A percentile compares a stretch with the other conserved stretches of the same genome.
These are phyloP conservation scores for Hydrozoanthus gracilis DNA, from an alignment of 92 coral and sea anemone genomes.

Conservation along the genomic window DNA sequence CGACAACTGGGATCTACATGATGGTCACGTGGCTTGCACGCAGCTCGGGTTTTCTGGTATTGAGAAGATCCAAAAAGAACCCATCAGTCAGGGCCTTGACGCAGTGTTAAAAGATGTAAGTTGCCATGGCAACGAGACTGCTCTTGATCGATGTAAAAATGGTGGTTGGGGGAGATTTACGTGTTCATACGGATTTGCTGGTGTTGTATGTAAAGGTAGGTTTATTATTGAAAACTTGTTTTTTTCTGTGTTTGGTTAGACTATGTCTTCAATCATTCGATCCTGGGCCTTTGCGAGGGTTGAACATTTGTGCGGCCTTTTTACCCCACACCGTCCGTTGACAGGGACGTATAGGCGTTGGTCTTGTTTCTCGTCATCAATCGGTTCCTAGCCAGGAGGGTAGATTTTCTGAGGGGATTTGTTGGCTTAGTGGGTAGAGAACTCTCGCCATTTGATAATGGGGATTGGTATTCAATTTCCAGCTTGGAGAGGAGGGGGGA, in stretches of 20 bases:
- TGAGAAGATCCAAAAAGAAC: conserved; percentile 11
- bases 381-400: too few species aligned
- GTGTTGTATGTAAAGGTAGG: conserved; percentile 78
- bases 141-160: conserved; percentile 64
- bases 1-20: conserved; percentile 71
- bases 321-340: too few species aligned
- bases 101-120: conserved; percentile 69
- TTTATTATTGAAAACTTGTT: not conserved
- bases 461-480: too few species aligned
- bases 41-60: conserved; percentile 76
- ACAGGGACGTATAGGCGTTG: too few species aligned
- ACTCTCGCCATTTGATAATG: too few species aligned
- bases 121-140: conserved; percentile 80
- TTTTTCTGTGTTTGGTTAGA: not conserved
- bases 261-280: too few species aligned
- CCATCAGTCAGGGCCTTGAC: conserved; percentile 58
- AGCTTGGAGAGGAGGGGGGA: too few species aligned
- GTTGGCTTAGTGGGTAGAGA: too few species aligned
- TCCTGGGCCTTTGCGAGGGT: too few species aligned
- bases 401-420: too few species aligned
- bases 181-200: conserved; percentile 77
- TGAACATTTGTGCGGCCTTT: too few species aligned
- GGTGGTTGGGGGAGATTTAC: conserved; percentile 70
- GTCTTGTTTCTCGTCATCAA: too few species aligned
- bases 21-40: conserved; percentile 75